Base-by-base conservation (phyloP, 1,140 invertebrate genomes). In the Plutomurus gul region DNA sequence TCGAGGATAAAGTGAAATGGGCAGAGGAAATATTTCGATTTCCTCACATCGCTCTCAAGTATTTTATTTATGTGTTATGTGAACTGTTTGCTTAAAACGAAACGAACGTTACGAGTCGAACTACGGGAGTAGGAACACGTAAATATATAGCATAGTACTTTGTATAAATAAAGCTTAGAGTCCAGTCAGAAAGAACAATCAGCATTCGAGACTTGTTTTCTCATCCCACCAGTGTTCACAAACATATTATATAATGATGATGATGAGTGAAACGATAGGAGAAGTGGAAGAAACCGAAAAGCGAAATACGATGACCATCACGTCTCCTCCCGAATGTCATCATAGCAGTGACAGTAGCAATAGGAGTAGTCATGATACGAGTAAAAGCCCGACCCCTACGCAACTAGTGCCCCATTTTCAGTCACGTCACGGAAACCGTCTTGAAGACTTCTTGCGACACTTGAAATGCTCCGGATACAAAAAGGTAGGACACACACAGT, bases 391-490 rank as follows among this genome's bases (percentile, higher is more conserved):
- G 1, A 65, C 27, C 0, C n/a, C 56, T 7, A 65, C 36, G 56
- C 56, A 65, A 65, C 56, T 65, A 65, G 56, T 65, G 16, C n/a
- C 13, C 56, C 25, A 65, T 65, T 65, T 25, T 65, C 56, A 65
- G 8, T 30, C 70, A 20, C 8, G 36, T 43, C 70, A 72, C 70
- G 70, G 70, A 39, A 72, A 22, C 3, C 70, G 72, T 47, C 27
- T 74, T 20, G 46, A 43, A 47, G 43, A 74, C 46, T 74, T 74
- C 43, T 46, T 74, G 22, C 27, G 40, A 47, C 39, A 46, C n/a
- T 49, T 74, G 36, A 46, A 49, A 74, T 49, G 72, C 72, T 74
- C 72, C 39, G 72, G 72, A 74, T 49, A 74, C 16, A 74, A 49
- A 46, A 39, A 72, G 70, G 70, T 72, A 25, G 27, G 51, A 60